Conservation (phyloP, 2,797 vertebrate species). For the Tinamus major region DNA sequence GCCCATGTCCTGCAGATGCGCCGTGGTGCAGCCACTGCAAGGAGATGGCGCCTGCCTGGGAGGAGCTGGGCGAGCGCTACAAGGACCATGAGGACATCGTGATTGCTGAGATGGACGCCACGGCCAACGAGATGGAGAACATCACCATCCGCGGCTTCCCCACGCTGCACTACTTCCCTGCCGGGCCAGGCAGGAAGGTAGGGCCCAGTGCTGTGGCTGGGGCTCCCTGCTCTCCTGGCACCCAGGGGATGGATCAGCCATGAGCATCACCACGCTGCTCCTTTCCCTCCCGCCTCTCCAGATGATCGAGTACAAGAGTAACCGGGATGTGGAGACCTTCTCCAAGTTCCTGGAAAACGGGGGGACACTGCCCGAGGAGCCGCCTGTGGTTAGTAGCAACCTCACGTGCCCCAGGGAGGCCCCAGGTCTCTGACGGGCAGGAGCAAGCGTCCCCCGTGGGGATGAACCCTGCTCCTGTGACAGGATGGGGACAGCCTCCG, state of each 20-base stretch:
- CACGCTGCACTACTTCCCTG: slow-evolving; percentile 89
- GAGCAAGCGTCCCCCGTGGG: not conserved
- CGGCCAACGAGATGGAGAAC: slow-evolving; percentile 88
- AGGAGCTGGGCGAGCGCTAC: slow-evolving; percentile 90
- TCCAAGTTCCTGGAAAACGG: slow-evolving; percentile 90
- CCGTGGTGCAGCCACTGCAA: slow-evolving; percentile 95
- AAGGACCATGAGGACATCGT: slow-evolving; percentile 84
- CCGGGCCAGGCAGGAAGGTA: slow-evolving; percentile 86
- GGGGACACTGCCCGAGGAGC: slow-evolving; percentile 81
- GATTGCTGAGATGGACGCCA: slow-evolving; percentile 91
- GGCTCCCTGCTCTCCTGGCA: not conserved
- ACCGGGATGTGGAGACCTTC: slow-evolving; percentile 88
- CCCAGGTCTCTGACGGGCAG: accelerated
- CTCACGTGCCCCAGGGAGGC: accelerated
- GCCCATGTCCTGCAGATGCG: slow-evolving; percentile 78
- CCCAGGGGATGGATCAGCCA: accelerated
- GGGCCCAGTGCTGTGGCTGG: not conserved
- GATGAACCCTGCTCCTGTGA: accelerated
- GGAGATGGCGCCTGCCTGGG: slow-evolving; percentile 88
- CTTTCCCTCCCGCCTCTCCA: not conserved
- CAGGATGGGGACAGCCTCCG: not conserved
- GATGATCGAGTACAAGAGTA: slow-evolving; percentile 84
- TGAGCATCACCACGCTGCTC: not conserved
- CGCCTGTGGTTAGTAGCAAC: slow-evolving; percentile 32
- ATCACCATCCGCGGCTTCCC: slow-evolving; percentile 85